Evolutionary conservation across 2,797 vertebrate genomes (phyloP).

Genomic region (Carcharodon carcharias): DNA sequence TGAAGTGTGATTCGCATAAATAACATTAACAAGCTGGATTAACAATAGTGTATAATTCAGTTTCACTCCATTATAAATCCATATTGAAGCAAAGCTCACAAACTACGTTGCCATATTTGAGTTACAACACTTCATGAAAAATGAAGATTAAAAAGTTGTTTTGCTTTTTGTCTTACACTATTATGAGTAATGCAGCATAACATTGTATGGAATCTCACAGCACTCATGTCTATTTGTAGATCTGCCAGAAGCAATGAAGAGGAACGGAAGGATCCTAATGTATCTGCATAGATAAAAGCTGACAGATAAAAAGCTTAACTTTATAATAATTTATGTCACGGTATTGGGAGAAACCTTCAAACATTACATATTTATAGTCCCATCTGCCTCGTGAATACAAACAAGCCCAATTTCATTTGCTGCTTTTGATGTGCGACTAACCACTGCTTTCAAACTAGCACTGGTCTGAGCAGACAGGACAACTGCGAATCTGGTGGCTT

Average conservation of each 20-base stretch:
- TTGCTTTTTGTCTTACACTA: neutral
- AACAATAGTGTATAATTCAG: neutral
- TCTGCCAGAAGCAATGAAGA: neutral
- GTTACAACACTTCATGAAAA: neutral
- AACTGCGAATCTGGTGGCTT: neutral
- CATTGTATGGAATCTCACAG: neutral
- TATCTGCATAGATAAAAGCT: constrained; percentile 1
- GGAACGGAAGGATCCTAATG: neutral
- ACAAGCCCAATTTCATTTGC: neutral
- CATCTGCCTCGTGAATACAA: constrained; percentile 37
- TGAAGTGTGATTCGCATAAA: neutral
- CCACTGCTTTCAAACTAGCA: neutral
- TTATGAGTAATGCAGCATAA: neutral
- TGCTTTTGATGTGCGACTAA: neutral
- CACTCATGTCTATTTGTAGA: neutral
- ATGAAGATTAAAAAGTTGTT: neutral
- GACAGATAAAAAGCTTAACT: constrained; percentile 42
- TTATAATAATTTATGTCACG: constrained; percentile 39
- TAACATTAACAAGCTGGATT: neutral
- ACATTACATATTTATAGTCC: constrained; percentile 42
- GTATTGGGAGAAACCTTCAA: constrained; percentile 38
- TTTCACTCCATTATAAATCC: neutral
- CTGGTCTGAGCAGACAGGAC: neutral
- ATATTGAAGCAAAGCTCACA: neutral
- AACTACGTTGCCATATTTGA: neutral